Percentiles rank a stretch among this genome's conserved stretches.
Conservation (phyloP, 2,797 vertebrate genomes). For the Silurus lanzhouensis region DNA sequence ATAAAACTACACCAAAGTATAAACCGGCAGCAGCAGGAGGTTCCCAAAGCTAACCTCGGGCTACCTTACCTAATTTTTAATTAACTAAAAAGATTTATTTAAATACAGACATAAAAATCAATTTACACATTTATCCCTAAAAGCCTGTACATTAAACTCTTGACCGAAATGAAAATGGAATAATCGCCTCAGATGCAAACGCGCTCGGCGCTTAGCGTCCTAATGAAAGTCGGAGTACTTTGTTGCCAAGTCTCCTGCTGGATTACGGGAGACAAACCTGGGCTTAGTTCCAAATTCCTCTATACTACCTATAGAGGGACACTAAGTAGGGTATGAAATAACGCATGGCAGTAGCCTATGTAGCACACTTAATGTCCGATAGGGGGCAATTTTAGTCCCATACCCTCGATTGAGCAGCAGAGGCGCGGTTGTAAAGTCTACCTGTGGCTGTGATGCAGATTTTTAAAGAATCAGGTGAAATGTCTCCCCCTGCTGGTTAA, state of each 20-base stretch:
- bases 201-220: neutral
- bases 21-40: neutral
- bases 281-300: neutral
- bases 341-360: neutral
- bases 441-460: neutral
- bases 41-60: neutral
- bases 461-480: neutral
- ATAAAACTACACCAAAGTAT: neutral
- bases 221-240: slow-evolving; percentile 15
- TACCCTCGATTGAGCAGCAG: slow-evolving; percentile 37
- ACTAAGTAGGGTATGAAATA: neutral
- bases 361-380: slow-evolving; percentile 7
- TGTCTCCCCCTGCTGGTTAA: slow-evolving; percentile 38
- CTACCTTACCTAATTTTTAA: neutral
- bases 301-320: neutral
- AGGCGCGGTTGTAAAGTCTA: slow-evolving; percentile 52
- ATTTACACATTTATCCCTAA: neutral
- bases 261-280: slow-evolving; percentile 50
- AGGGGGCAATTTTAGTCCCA: neutral
- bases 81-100: neutral
- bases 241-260: slow-evolving; percentile 39
- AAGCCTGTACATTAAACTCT: neutral
- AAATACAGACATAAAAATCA: neutral
- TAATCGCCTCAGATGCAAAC: neutral
- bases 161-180: neutral